These are phyloP conservation scores for Solenodon paradoxus DNA, from an alignment of 2,113 vertebrate species.

Conservation along the genomic window DNA sequence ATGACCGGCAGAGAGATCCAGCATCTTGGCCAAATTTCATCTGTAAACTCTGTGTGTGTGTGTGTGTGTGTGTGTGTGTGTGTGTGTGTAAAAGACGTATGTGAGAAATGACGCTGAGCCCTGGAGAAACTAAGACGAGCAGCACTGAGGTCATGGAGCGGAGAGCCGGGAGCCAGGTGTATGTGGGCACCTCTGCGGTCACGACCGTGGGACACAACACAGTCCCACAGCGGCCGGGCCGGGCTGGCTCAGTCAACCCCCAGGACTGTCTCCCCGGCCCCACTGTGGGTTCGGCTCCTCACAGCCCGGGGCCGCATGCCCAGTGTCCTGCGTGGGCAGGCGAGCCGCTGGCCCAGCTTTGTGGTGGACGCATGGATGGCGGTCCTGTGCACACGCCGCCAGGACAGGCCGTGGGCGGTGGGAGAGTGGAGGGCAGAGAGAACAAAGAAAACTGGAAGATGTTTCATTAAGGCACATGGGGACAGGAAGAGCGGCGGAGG, in stretches of 20 bases:
- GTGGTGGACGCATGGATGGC: fast-evolving
- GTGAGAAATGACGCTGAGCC: too few species aligned
- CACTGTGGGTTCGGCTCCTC: fast-evolving
- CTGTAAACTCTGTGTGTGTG: too few species aligned
- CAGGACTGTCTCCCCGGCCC: fast-evolving
- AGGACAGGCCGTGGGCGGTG: fast-evolving
- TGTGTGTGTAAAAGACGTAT: background rate
- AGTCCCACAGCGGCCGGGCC: fast-evolving
- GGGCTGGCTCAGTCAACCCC: background rate
- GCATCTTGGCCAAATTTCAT: background rate
- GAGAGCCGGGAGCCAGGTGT: too few species aligned
- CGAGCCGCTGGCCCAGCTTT: fast-evolving
- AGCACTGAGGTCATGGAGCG: background rate
- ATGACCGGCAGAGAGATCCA: background rate
- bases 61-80: too few species aligned
- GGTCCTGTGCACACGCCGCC: fast-evolving
- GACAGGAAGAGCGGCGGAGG: too few species aligned
- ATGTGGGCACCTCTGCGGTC: background rate
- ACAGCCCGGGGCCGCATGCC: too few species aligned
- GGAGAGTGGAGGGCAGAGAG: fast-evolving
- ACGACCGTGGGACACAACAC: fast-evolving
- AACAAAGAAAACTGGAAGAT: fast-evolving
- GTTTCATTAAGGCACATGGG: background rate
- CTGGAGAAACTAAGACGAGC: background rate
- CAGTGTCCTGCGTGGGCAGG: too few species aligned